phyloP scores from a whole-genome alignment of 2,797 vertebrate species.

The Halcyon badia region DNA sequence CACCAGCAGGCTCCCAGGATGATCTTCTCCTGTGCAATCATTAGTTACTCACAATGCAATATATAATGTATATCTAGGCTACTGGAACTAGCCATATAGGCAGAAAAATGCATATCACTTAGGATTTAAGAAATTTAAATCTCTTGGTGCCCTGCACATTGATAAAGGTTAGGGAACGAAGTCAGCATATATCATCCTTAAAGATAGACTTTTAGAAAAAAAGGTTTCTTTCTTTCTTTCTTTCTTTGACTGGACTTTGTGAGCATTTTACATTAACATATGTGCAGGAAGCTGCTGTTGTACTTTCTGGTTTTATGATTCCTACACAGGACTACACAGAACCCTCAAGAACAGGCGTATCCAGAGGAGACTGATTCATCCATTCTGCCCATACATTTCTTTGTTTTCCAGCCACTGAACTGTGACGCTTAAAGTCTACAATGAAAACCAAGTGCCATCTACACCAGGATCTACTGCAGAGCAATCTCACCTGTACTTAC shows the following conservation, averaged over 20 bases:
- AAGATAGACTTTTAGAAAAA: neutral
- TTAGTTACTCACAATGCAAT: neutral
- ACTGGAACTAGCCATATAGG: neutral
- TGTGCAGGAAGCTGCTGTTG: neutral
- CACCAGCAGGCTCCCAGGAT: neutral
- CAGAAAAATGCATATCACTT: neutral
- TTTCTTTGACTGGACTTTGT: neutral
- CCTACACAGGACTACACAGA: neutral
- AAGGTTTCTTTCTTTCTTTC: too few relatives aligned
- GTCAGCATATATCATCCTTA: neutral
- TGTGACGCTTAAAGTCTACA: neutral
- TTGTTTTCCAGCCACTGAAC: neutral
- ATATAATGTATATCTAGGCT: neutral
- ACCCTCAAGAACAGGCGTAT: neutral
- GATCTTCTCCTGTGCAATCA: neutral
- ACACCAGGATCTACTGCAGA: neutral
- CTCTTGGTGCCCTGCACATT: neutral
- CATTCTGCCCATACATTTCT: neutral
- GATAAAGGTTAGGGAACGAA: neutral
- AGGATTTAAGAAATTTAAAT: neutral
- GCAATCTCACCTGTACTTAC: neutral
- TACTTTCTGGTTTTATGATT: neutral
- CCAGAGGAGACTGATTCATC: neutral
- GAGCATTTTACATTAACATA: neutral
- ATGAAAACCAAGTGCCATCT: neutral